phyloP scores from a whole-genome alignment of 30 jellyfish, hydroid and myxozoan species.

The Hydractinia echinata region DNA sequence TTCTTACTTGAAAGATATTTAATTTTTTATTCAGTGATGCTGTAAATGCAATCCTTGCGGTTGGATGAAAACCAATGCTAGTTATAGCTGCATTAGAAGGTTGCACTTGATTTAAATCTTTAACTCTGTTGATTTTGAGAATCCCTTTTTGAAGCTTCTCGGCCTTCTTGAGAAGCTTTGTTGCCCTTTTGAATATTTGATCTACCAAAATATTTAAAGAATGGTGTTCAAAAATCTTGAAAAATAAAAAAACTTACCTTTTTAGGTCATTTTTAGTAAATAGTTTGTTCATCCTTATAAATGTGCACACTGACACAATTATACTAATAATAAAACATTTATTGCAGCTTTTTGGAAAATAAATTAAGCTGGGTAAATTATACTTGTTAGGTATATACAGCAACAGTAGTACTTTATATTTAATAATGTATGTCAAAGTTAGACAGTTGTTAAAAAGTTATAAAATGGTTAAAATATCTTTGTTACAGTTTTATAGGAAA shows the following conservation, averaged over 20 bases:
- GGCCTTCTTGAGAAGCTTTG: constrained; percentile 42
- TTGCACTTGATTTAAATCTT: constrained; percentile 54
- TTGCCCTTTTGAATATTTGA: constrained; percentile 41
- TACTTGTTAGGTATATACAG: no score
- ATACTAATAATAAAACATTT: no score
- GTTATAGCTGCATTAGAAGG: constrained; percentile 37
- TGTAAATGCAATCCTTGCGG: constrained; percentile 64
- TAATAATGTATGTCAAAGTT: no score
- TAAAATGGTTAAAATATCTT: background rate
- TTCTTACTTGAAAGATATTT: constrained; percentile 65
- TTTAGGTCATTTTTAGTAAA: background rate
- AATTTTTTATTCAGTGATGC: constrained; percentile 70
- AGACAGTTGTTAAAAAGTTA: background rate
- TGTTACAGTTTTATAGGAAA: background rate
- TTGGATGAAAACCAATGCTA: constrained; percentile 77
- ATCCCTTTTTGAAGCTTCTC: constrained; percentile 37
- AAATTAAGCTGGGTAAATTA: no score
- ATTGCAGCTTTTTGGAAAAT: no score
- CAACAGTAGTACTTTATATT: no score
- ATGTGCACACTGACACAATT: no score
- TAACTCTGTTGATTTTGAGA: constrained; percentile 40
- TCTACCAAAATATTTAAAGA: background rate
- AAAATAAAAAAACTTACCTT: background rate
- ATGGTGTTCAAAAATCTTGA: background rate
- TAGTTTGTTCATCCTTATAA: no score